Base-by-base conservation (phyloP, 2,797 vertebrate genomes). In the Poecilia wingei region DNA sequence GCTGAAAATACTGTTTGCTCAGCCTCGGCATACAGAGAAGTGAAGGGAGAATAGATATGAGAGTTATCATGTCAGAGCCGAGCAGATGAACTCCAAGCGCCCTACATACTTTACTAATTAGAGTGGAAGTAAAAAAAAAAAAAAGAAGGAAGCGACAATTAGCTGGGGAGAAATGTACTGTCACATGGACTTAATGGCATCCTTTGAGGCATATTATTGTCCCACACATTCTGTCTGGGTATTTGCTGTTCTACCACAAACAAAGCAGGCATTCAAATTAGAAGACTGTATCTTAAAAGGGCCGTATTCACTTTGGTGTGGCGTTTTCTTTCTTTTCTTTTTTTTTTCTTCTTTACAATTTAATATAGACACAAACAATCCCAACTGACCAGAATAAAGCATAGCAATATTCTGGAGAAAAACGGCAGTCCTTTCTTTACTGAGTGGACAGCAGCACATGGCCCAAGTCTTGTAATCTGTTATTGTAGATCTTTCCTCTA, bases 401-500 rank as follows among this genome's bases (percentile, higher is more conserved):
- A 25, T 22, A n/a, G 5, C 22, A 39, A 79, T 77, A 7, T 76
- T 78, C 64, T 75, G 71, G 61, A 73, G 46, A 64, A 33, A 39
- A 39, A 47, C 45, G 77, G 79, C 76, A 74, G 79, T 83, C 81
- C 79, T 82, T 53, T 53, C 75, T 72, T 16, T 39, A 18, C 3
- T 68, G 39, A 70, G 39, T 70, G 39, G 22, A 69, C 6, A 46
- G 47, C 33, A 87, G 72, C 77, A 75, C 36, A 74, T 41, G 74
- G 64, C 80, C 79, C 45, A 69, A 78, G 18, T 41, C 39, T 75
- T 55, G 22, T 76, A 20, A 72, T 68, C 55, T 4, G 0, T 73
- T 73, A 20, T 69, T 28, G 85, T 81, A 82, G 79, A 84, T 22
- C 28, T 83, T 81, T 57, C 76, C 78, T 76, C 79, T 88, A 72